phyloP scores from a whole-genome alignment of 2,797 vertebrate genomes.

The Acrossocheilus wenchowensis region DNA sequence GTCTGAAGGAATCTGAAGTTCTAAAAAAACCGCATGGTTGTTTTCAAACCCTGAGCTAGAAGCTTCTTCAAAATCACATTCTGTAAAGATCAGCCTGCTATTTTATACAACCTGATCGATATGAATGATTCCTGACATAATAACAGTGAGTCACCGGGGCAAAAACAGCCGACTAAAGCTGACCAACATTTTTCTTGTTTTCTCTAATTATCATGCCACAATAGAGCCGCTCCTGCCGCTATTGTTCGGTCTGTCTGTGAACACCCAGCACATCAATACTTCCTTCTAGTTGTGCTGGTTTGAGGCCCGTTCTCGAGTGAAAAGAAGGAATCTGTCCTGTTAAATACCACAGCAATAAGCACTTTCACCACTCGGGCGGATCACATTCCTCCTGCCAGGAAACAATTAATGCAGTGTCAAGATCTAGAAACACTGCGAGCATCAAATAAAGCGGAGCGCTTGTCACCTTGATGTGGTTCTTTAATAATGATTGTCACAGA shows the following conservation, averaged over 20 bases:
- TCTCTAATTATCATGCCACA: neutral
- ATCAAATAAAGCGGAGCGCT: neutral
- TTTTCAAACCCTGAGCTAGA: neutral
- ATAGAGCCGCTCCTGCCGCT: conserved; percentile 31
- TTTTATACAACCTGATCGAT: too few species aligned
- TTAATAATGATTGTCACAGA: neutral
- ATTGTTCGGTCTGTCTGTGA: neutral
- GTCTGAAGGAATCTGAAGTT: neutral
- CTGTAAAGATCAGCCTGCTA: neutral
- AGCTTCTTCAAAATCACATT: neutral
- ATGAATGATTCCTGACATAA: neutral
- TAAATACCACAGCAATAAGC: neutral
- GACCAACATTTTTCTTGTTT: neutral
- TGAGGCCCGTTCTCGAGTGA: conserved; percentile 60
- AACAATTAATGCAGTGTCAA: neutral
- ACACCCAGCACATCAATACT: conserved; percentile 15
- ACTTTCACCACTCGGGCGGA: conserved; percentile 28
- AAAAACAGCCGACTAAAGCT: neutral
- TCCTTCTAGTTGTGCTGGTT: conserved; percentile 70
- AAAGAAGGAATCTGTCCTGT: conserved; percentile 63
- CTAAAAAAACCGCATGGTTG: neutral
- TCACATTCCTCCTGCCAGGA: conserved; percentile 21
- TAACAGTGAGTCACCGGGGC: neutral
- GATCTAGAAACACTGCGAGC: neutral
- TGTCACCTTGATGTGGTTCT: neutral